Percentiles rank a stretch among this genome's conserved stretches.
Conservation (phyloP, 1,140 invertebrate species). For the Drosophila sp. region DNA sequence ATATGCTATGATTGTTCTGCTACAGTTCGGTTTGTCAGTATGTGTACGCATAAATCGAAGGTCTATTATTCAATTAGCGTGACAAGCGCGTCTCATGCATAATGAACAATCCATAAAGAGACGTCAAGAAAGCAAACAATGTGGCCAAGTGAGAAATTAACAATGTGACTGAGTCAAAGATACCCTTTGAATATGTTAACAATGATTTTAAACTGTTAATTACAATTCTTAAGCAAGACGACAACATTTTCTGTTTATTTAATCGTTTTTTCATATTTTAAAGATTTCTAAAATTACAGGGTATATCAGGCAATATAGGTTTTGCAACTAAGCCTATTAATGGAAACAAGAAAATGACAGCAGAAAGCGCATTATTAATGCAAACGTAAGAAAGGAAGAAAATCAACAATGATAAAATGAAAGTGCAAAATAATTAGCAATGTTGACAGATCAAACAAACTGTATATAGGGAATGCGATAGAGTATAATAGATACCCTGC, state of each 20-base stretch:
- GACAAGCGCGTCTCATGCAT: constrained; percentile 58
- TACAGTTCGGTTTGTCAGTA: constrained; percentile 7
- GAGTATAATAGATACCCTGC: not conserved
- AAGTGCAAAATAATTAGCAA: constrained; percentile 75
- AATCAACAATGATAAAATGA: constrained; percentile 54
- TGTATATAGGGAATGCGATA: not conserved
- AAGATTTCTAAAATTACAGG: not conserved
- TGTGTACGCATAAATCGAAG: constrained; percentile 37
- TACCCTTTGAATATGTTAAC: not conserved
- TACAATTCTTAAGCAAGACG: too few species aligned
- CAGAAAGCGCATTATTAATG: constrained; percentile 61
- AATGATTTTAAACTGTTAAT: not conserved
- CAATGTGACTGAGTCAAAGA: not conserved
- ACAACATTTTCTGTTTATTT: too few species aligned
- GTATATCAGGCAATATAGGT: not conserved
- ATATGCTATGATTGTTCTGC: not conserved
- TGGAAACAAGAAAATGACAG: constrained; percentile 59
- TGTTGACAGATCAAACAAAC: constrained; percentile 48
- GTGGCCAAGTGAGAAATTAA: constrained; percentile 8
- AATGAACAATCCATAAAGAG: constrained; percentile 42
- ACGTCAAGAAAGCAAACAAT: constrained; percentile 25
- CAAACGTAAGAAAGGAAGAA: constrained; percentile 3
- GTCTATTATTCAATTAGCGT: constrained; percentile 73
- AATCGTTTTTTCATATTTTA: not conserved
- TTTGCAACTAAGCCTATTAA: constrained; percentile 50